Base-by-base conservation (phyloP, 2,797 vertebrate genomes). In the Girardinus metallicus region DNA sequence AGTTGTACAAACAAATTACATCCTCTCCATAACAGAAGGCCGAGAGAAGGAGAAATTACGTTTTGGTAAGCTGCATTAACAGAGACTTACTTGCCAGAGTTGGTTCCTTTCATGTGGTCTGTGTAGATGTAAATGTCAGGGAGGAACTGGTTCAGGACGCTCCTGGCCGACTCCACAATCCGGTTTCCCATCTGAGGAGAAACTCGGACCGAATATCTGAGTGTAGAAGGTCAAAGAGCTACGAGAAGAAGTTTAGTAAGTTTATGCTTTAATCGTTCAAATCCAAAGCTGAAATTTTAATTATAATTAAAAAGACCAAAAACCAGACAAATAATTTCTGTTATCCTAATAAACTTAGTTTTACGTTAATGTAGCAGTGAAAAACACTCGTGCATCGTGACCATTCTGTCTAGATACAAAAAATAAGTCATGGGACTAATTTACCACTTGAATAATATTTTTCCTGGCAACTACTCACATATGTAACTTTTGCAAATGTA, bases 51-150 rank as follows among this genome's bases (percentile, higher is more conserved):
- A 66, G 15, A 73, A 75, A 66, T 2, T 0, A 13, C n/a, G 3
- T 43, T 26, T 39, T 49, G 23, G 1, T 15, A 74, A 15, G 2
- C 34, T 18, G 57, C 66, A 68, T 6, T 21, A 36, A 21, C 13
- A 15, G 34, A 76, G 60, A 97, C 99, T 95, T 91, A 99, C 99
- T 97, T 99, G 79, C 98, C 99, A 80, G 98, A 98, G 92, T 81
- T 97, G 86, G 91, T 47, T 3, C 98, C 98, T 85, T 99, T 99
- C 97, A 98, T 97, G 90, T 99, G 98, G 94, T 99, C 99, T 0
- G 99, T 99, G 92, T 98, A 95, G 88, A 99, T 99, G 91, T 99
- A 99, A 89, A 99, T 96, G 83, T 99, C 99, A 0, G 99, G 99
- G 49, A 99, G 92, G 85, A 99, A 99, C 87, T 96, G 96, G 95